phyloP scores from a whole-genome alignment of 2,113 vertebrate genomes.

The Tupaia tana region DNA sequence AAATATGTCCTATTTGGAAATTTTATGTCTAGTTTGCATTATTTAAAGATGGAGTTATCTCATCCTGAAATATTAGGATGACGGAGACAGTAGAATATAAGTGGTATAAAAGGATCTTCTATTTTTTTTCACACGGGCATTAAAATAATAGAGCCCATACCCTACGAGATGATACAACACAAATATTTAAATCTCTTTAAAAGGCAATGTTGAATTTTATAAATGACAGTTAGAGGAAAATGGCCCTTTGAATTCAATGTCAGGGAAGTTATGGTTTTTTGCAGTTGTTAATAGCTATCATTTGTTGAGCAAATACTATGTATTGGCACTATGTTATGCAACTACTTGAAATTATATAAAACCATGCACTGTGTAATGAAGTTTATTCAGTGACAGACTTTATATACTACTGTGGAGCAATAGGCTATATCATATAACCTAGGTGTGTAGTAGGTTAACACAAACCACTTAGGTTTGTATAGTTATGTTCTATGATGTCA shows the following conservation, averaged over 20 bases:
- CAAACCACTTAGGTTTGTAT: too few relatives aligned
- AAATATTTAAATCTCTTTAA: conserved; percentile 1
- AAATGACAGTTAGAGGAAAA: conserved; percentile 7
- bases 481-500: too few relatives aligned
- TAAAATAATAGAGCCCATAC: conserved; percentile 9
- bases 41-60: neutral
- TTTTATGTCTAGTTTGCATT: conserved; percentile 19
- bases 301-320: neutral
- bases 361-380: too few relatives aligned
- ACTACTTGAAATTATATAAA: neutral
- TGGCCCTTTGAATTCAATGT: neutral
- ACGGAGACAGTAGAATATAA: neutral
- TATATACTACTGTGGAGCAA: too few relatives aligned
- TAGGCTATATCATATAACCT: too few relatives aligned
- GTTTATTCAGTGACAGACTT: too few relatives aligned
- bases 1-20: neutral
- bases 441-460: too few relatives aligned
- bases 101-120: neutral
- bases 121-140: neutral
- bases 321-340: neutral
- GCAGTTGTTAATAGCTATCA: neutral
- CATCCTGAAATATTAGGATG: conserved; percentile 23
- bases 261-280: neutral
- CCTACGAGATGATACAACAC: neutral
- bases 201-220: conserved; percentile 2